Percentiles rank a stretch among this genome's conserved stretches.
phyloP scores from a whole-genome alignment of 2,113 vertebrate species.

The Pholis gunnellus region DNA sequence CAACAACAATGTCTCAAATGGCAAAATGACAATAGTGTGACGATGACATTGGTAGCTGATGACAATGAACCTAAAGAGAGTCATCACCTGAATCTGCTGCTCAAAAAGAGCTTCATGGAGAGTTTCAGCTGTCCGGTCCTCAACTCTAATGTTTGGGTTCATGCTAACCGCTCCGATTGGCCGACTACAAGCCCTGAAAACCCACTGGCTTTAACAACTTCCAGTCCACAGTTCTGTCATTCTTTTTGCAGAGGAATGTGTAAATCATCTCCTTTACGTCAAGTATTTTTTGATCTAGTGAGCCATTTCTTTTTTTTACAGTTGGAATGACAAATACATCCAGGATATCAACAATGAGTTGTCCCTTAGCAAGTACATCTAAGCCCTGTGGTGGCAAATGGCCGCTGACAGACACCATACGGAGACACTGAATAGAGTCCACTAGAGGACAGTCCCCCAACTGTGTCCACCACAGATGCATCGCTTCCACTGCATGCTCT shows the following conservation, averaged over 20 bases:
- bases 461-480: not conserved
- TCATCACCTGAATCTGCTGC: not conserved
- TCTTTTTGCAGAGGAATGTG: not conserved
- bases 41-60: too few species aligned
- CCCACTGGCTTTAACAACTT: too few species aligned
- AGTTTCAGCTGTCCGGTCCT: not conserved
- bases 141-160: not conserved
- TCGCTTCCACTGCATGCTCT: not conserved
- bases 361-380: too few species aligned
- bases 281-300: not conserved
- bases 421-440: constrained; percentile 11
- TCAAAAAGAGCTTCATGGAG: too few species aligned
- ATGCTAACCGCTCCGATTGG: not conserved
- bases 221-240: too few species aligned
- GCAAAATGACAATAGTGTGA: too few species aligned
- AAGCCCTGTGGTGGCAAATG: not conserved
- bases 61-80: too few species aligned
- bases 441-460: constrained; percentile 4
- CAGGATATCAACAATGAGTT: not conserved
- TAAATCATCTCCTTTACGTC: not conserved
- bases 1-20: not conserved
- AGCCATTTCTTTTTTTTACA: not conserved
- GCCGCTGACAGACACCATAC: not conserved
- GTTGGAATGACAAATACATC: not conserved
- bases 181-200: not conserved